Base-by-base conservation (phyloP, 2,888 invertebrate species). In the Lithosia quadra region DNA sequence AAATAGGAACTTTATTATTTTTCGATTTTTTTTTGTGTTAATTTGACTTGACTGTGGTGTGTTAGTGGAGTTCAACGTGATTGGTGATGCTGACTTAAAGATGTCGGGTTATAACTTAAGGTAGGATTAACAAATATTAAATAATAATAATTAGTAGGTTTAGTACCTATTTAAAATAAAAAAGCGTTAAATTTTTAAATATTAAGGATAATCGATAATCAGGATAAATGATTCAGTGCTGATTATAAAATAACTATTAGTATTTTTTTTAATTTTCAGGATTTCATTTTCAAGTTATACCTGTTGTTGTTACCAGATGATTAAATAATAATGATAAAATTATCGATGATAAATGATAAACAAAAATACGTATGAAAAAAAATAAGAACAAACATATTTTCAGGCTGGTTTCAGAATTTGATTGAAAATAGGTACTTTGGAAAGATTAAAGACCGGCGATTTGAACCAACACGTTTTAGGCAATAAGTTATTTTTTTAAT, bases 91-190 rank as follows among this genome's bases (percentile, higher is more conserved):
- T 89, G 88, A 74, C 76, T 66, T 93, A 90, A 82, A 78, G 78
- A 94, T 93, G 94, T 89, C 87, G 87, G 86, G 83, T 81, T 84
- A 80, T 81, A 91, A 83, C 84, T 89, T 93, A 89, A 94, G 94
- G 94, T 94, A 79, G 83, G 90, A 56, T 70, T 67, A 56, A 36
- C 53, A 53, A 22, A 34, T 53, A 63, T 28, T 36, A 55, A n/a
- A 43, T 8, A 18, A 28, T 1, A 18, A 2, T 60, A 33, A 28
- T 9, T 10, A 28, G 43, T 28, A 11, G 11, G 13, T 60, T 28
- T n/a, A n/a, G n/a, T n/a, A n/a, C n/a, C n/a, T n/a, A n/a, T n/a
- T n/a, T n/a, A n/a, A n/a, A n/a, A n/a, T 2, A n/a, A 5, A 28
- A 39, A 10, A 62, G n/a, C 21, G 1, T 13, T 5, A 22, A 4